A percentile compares a stretch with the other conserved stretches of the same genome.
Conservation (phyloP, 2,113 vertebrate genomes). For the Melanostigma gelatinosum region DNA sequence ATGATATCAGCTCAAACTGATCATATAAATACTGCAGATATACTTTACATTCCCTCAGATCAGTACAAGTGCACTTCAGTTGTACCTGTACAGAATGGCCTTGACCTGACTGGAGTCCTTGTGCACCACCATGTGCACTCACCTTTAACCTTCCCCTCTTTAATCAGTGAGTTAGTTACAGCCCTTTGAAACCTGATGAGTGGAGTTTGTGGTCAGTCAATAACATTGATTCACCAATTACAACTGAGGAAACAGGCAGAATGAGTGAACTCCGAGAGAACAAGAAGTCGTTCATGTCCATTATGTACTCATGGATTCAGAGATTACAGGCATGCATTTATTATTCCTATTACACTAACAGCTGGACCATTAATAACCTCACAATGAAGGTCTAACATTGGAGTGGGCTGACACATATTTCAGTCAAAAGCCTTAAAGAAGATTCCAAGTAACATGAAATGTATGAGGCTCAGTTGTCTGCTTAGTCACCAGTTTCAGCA, state of each 20-base stretch:
- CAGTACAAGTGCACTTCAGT: not conserved
- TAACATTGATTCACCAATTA: constrained; percentile 38
- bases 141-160: not conserved
- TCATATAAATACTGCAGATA: not conserved
- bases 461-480: not conserved
- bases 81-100: not conserved
- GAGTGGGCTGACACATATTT: constrained; percentile 8
- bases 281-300: constrained; percentile 16
- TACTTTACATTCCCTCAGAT: not conserved
- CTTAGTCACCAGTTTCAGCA: not conserved
- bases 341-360: not conserved
- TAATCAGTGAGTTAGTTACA: constrained; percentile 6
- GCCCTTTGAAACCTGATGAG: constrained; percentile 21
- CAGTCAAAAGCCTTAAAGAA: not conserved
- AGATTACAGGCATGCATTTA: not conserved
- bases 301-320: not conserved
- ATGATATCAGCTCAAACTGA: not conserved
- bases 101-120: not conserved
- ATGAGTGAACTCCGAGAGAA: not conserved
- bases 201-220: constrained; percentile 16
- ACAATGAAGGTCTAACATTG: not conserved
- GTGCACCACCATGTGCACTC: not conserved
- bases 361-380: not conserved
- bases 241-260: constrained; percentile 4
- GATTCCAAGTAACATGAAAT: constrained; percentile 12